phyloP scores from a whole-genome alignment of 2,888 invertebrate genomes.

The Erebia epiphron region DNA sequence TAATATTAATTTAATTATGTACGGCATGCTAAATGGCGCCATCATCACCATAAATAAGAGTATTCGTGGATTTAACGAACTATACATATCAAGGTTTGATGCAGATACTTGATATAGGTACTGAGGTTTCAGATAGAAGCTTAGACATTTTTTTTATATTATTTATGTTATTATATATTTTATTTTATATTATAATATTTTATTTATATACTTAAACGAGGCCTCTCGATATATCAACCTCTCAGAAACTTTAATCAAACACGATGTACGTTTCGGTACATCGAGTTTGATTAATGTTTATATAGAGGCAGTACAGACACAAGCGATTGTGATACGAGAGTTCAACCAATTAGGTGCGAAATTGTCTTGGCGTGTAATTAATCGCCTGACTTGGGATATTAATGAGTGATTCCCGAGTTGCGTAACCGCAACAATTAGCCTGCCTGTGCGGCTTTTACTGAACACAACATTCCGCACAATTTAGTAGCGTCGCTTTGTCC shows the following conservation, averaged over 20 bases:
- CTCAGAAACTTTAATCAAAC: conserved; percentile 1
- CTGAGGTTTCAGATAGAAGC: too few species aligned
- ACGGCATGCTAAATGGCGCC: too few species aligned
- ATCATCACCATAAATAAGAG: too few species aligned
- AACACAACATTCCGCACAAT: conserved; percentile 42
- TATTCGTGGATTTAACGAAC: too few species aligned
- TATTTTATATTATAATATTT: too few species aligned
- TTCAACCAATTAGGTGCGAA: conserved; percentile 26
- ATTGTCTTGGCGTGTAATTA: conserved; percentile 36
- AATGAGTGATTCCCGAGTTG: conserved; percentile 38
- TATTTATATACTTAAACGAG: too few species aligned
- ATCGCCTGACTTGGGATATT: conserved; percentile 34
- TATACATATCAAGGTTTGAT: too few species aligned
- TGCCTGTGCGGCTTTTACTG: conserved; percentile 33
- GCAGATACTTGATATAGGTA: too few species aligned
- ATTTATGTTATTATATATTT: too few species aligned
- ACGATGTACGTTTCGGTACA: not conserved
- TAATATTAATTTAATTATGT: too few species aligned
- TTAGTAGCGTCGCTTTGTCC: conserved; percentile 31
- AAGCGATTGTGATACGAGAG: conserved; percentile 28
- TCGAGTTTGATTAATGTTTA: not conserved
- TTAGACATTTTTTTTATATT: too few species aligned
- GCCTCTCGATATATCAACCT: not conserved
- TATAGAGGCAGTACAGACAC: not conserved
- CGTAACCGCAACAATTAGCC: conserved; percentile 38